A percentile compares a stretch with the other conserved stretches of the same genome.
Evolutionary conservation across 1,140 invertebrate species (phyloP).

Genomic region (Panagrolaimus sp.): DNA sequence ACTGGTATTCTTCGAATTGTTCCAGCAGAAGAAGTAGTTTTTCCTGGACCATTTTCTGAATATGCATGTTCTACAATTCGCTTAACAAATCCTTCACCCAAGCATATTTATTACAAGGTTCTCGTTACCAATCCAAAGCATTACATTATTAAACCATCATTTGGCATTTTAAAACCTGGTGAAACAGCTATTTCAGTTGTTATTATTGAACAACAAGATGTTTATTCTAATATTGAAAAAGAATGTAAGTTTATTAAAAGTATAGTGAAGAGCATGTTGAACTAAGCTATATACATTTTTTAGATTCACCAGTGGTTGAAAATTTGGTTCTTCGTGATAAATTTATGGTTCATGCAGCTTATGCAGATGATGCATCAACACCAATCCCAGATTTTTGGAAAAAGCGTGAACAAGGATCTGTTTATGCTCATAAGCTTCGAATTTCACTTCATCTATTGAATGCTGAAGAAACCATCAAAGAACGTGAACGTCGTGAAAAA

Average conservation of each 20-base stretch:
- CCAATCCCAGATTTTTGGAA: slow-evolving; percentile 3
- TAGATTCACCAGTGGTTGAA: background rate
- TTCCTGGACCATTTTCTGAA: background rate
- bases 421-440: background rate
- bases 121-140: background rate
- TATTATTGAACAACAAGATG: background rate
- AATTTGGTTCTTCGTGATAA: background rate
- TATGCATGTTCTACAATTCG: background rate
- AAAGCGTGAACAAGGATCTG: background rate
- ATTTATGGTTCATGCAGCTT: background rate
- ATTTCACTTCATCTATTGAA: background rate
- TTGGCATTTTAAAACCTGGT: slow-evolving; percentile 2
- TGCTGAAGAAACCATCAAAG: background rate
- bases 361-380: background rate
- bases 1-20: background rate
- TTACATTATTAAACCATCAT: background rate
- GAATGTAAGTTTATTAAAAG: background rate
- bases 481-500: background rate
- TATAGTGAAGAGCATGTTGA: no score
- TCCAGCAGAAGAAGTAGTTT: background rate
- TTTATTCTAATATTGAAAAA: background rate
- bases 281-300: no score
- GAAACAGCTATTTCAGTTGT: background rate
- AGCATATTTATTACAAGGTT: slow-evolving; percentile 9
- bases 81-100: background rate